Evolutionary conservation across 2,797 vertebrate genomes (phyloP).

Genomic region (Chloroceryle inda): DNA sequence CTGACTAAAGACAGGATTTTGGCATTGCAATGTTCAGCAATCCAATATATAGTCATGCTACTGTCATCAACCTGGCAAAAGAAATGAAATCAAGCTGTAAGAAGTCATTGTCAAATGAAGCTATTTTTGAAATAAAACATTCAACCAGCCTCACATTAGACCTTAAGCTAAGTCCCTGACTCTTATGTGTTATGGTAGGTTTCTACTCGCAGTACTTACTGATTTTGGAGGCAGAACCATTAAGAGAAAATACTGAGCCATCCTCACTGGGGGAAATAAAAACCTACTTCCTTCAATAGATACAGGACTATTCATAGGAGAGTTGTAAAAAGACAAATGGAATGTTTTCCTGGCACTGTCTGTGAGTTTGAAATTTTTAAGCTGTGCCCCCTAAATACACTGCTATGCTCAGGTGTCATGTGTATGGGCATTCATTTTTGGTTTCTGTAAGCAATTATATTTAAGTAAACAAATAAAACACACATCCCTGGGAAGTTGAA

Average conservation of each 20-base stretch:
- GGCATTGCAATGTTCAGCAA: not conserved
- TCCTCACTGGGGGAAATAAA: not conserved
- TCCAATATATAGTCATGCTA: not conserved
- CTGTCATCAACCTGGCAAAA: conserved; percentile 10
- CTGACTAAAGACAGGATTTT: not conserved
- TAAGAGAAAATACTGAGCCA: not conserved
- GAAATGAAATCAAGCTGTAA: not conserved
- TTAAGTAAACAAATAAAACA: not conserved
- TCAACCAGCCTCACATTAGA: not conserved
- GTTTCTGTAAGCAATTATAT: not conserved
- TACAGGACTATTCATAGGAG: not conserved
- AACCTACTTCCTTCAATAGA: not conserved
- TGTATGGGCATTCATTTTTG: not conserved
- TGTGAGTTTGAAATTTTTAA: not conserved
- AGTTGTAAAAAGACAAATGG: not conserved
- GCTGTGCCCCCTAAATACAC: not conserved
- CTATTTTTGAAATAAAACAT: not conserved
- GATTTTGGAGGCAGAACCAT: not conserved
- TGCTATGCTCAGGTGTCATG: not conserved
- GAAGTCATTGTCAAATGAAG: not conserved
- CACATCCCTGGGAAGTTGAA: not conserved
- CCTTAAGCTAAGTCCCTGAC: not conserved
- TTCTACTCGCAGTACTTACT: not conserved
- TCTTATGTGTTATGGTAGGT: not conserved
- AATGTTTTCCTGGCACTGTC: not conserved